Base-by-base conservation (phyloP, 2,888 invertebrate species). In the Rhamphomyia laevipes region DNA sequence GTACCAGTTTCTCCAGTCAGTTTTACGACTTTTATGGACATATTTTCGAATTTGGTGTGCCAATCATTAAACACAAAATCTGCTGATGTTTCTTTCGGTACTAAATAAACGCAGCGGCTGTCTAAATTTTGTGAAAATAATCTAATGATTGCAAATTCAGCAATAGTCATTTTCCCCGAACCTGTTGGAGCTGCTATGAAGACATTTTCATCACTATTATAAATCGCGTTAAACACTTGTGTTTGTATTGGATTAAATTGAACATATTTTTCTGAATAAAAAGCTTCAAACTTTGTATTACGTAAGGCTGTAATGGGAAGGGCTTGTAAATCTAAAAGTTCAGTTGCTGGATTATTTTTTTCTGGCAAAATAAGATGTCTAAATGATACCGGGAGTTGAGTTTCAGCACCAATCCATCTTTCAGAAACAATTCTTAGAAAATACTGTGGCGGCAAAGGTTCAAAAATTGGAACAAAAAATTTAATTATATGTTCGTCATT, bases 201-300 rank as follows among this genome's bases (percentile, higher is more conserved):
- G 10, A 97, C 90, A 70, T 96, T 99, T 65, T 99, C 99, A 65
- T 99, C 96, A 2, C 90, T 90, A 67, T 96, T 96, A 74, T 96
- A 99, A 0, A 97, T 88, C 0, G 96, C 91, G 68, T 97, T 97
- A 73, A 99, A 99, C 7, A 97, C 96, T 76, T 95, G 94, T 0
- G 99, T 99, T 70, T 99, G 99, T 51, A 99, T 96, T 0, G 99
- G 95, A 72, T 99, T 99, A 69, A 99, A 97, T 68, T 94, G 92
- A 2, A 85, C 85, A 65, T 94, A 91, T 50, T 82, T 81, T 11
- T 90, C 86, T 2, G 75, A 73, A 64, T 97, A 99, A 38, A 99
- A 73, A 11, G 78, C 74, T 64, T 97, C 95, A 62, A 84, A 96
- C 51, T 82, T 80, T 0, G 82, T 73, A 70, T 95, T 94, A 59